Conservation (phyloP, 2,888 invertebrate genomes). For the Linnaemya tessellans region DNA sequence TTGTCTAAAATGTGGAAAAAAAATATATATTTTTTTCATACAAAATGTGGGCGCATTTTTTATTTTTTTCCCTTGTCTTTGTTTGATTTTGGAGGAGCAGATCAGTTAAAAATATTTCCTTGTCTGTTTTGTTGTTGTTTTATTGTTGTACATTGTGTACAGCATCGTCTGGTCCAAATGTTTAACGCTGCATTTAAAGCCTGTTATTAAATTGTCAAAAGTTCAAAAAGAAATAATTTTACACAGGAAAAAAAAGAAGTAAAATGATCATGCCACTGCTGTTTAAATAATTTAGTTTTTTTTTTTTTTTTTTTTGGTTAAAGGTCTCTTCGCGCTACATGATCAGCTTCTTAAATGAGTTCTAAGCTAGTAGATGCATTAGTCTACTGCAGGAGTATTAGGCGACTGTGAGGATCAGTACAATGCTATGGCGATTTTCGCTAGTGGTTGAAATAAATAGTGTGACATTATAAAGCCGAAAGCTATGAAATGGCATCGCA, state of each 20-base stretch:
- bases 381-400: neutral
- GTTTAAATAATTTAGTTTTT: conserved; percentile 62
- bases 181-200: conserved; percentile 70
- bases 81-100: conserved; percentile 36
- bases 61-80: conserved; percentile 40
- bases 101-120: conserved; percentile 52
- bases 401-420: neutral
- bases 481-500: too few relatives aligned
- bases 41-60: conserved; percentile 73
- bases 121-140: conserved; percentile 32
- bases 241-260: conserved; percentile 9
- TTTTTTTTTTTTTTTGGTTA: neutral
- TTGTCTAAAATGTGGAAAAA: conserved; percentile 72
- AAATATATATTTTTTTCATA: conserved; percentile 10
- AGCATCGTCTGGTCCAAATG: conserved; percentile 53
- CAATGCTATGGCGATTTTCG: neutral
- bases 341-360: conserved; percentile 44
- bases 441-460: too few relatives aligned
- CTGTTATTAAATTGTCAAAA: conserved; percentile 84
- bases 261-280: conserved; percentile 69
- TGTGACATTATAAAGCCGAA: too few relatives aligned
- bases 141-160: neutral
- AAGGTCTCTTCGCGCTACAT: conserved; percentile 2
- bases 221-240: conserved; percentile 77
- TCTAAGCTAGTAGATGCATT: conserved; percentile 23